phyloP scores from a whole-genome alignment of 2,888 invertebrate genomes.

The Pimpla rufipes region DNA sequence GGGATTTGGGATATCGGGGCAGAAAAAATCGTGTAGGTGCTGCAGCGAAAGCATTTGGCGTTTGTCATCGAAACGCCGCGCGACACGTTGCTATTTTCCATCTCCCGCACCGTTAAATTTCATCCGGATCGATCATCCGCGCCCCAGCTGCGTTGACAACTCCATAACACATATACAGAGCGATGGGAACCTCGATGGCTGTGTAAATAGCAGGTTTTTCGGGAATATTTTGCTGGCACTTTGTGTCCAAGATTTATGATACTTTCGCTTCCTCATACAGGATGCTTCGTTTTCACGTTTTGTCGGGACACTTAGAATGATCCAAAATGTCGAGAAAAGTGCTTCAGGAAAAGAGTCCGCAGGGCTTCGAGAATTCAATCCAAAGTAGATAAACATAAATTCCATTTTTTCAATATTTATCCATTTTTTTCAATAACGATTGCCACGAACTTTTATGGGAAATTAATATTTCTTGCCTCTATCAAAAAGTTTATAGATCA shows the following conservation, averaged over 20 bases:
- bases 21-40: not conserved
- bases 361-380: too few relatives aligned
- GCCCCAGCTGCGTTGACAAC: not conserved
- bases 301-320: too few relatives aligned
- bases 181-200: not conserved
- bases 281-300: not conserved
- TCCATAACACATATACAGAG: not conserved
- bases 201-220: not conserved
- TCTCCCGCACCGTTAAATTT: constrained; percentile 8
- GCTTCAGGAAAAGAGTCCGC: too few relatives aligned
- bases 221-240: not conserved
- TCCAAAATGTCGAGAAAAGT: too few relatives aligned
- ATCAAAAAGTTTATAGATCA: too few relatives aligned
- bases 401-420: too few relatives aligned
- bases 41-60: not conserved
- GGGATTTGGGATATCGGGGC: not conserved
- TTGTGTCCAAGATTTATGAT: not conserved
- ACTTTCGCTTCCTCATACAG: not conserved
- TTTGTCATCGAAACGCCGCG: not conserved
- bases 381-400: too few relatives aligned
- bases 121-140: not conserved
- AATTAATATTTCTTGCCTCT: too few relatives aligned
- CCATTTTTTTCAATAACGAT: too few relatives aligned
- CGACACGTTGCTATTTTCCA: not conserved
- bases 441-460: too few relatives aligned